Percentiles rank a stretch among this genome's conserved stretches.
These are phyloP conservation scores for Spilogale gracilis DNA, from an alignment of 2,113 vertebrate genomes.

Conservation along the genomic window DNA sequence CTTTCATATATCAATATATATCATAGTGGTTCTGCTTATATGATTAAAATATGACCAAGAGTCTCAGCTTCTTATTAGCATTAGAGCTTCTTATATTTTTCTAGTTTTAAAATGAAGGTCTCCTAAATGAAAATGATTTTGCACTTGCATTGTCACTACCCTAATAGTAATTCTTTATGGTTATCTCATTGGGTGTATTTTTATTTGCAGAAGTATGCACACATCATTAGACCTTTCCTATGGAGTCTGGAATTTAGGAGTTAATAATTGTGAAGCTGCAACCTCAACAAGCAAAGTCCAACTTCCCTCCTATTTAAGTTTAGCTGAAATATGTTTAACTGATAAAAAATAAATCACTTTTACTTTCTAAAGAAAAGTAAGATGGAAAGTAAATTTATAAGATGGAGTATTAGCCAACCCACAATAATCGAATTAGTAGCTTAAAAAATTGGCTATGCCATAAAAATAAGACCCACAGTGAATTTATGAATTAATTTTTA, in stretches of 20 bases:
- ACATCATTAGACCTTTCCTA: background rate
- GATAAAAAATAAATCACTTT: background rate
- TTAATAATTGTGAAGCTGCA: background rate
- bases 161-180: background rate
- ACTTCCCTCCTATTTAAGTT: background rate
- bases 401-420: background rate
- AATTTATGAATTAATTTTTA: background rate
- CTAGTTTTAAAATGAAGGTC: background rate
- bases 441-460: background rate
- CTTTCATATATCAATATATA: background rate
- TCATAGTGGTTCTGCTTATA: background rate
- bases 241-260: background rate
- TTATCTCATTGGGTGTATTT: background rate
- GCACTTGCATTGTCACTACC: background rate
- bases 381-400: slow-evolving; percentile 1
- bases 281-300: background rate
- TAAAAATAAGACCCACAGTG: background rate
- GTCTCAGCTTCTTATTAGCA: background rate
- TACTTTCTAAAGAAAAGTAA: slow-evolving; percentile 5
- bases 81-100: background rate
- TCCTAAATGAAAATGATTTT: background rate
- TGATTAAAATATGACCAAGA: background rate
- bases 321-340: background rate
- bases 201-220: background rate
- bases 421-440: background rate